Conservation (phyloP, 2,797 vertebrate genomes). For the Xenops minutus region DNA sequence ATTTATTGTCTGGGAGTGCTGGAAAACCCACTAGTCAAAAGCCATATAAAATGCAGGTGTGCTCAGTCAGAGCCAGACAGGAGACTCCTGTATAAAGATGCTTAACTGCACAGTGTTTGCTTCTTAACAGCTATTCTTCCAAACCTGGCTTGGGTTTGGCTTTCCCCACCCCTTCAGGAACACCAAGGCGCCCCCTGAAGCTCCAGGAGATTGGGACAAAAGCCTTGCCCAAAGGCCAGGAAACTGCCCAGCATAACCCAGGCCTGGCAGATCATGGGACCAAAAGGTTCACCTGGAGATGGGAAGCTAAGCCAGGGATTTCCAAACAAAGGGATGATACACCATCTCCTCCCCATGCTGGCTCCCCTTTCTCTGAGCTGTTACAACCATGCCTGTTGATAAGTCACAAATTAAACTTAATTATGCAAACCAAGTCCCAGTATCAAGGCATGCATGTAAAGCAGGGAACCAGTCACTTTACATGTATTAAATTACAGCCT, state of each 20-base stretch:
- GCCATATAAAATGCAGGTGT: not conserved
- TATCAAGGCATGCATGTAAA: not conserved
- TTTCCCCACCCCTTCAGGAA: not conserved
- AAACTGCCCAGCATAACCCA: fast-evolving
- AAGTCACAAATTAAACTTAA: not conserved
- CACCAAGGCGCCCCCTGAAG: not conserved
- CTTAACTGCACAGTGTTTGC: not conserved
- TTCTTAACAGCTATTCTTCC: not conserved
- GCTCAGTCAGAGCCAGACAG: not conserved
- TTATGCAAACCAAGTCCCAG: not conserved
- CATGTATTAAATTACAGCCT: not conserved
- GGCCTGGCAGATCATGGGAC: not conserved
- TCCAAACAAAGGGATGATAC: not conserved
- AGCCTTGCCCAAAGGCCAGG: fast-evolving
- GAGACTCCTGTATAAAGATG: not conserved
- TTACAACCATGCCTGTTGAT: not conserved
- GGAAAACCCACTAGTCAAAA: not conserved
- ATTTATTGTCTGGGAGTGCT: not conserved
- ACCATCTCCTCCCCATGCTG: not conserved
- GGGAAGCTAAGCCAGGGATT: not conserved
- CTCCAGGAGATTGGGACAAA: not conserved
- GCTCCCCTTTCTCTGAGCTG: not conserved
- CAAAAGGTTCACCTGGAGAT: not conserved
- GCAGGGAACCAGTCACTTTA: not conserved
- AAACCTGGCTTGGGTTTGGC: not conserved